Percentiles rank a stretch among this genome's conserved stretches.
Evolutionary conservation across 2,888 invertebrate species (phyloP).

Genomic region (Patella depressa): DNA sequence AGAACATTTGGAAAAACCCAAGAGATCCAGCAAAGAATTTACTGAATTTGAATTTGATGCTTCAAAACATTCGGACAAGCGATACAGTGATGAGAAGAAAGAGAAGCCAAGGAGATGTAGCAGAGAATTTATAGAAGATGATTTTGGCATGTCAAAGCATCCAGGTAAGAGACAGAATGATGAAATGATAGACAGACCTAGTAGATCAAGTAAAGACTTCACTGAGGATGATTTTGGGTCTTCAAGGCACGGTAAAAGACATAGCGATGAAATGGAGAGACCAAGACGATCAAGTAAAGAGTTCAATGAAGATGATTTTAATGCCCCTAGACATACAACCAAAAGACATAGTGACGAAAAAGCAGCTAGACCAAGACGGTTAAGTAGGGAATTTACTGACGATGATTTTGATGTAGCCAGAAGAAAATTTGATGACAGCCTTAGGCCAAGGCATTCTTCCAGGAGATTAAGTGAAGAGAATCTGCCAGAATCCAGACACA

Average conservation of each 20-base stretch:
- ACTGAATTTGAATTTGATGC: too few relatives aligned
- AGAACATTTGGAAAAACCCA: not conserved
- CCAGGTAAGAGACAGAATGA: not conserved
- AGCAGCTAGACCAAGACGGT: too few relatives aligned
- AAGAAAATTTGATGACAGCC: too few relatives aligned
- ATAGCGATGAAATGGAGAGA: constrained; percentile 22
- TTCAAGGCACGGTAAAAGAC: constrained; percentile 31
- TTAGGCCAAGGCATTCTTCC: too few relatives aligned
- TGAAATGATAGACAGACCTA: not conserved
- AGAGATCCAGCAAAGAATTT: too few relatives aligned
- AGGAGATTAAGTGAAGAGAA: too few relatives aligned
- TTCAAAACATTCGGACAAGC: constrained; percentile 29
- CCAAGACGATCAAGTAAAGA: constrained; percentile 24
- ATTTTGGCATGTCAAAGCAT: constrained; percentile 3
- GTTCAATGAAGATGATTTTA: constrained; percentile 12
- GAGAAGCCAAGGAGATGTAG: not conserved
- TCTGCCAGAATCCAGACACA: too few relatives aligned
- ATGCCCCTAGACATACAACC: constrained; percentile 16
- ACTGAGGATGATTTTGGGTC: not conserved
- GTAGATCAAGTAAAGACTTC: not conserved
- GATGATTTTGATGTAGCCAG: too few relatives aligned
- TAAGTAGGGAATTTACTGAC: too few relatives aligned
- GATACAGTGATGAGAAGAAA: too few relatives aligned
- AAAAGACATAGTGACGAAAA: constrained; percentile 22
- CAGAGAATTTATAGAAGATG: constrained; percentile 12